Conservation (phyloP, 1,140 invertebrate species). For the Zeugodacus cucurbitae region DNA sequence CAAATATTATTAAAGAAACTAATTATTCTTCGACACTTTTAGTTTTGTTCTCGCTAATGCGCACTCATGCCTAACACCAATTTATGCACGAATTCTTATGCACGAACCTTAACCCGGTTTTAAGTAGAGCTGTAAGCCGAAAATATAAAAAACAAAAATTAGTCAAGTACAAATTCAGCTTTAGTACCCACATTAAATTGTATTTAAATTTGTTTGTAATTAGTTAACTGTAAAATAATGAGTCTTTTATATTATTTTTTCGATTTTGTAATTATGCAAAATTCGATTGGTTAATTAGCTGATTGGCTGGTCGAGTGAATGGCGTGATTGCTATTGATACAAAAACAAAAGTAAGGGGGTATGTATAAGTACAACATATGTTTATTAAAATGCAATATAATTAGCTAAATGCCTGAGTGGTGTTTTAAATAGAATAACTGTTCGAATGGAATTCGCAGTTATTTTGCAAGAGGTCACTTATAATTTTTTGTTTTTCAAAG, state of each 20-base stretch:
- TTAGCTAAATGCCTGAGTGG: neutral
- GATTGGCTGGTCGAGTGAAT: neutral
- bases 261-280: slow-evolving; percentile 1
- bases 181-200: neutral
- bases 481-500: neutral
- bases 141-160: neutral
- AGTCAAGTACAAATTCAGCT: neutral
- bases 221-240: neutral
- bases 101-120: neutral
- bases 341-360: neutral
- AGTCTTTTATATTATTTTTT: too few species aligned
- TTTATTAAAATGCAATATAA: slow-evolving; percentile 7
- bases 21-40: neutral
- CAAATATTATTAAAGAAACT: too few species aligned
- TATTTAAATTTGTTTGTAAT: neutral
- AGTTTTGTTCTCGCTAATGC: neutral
- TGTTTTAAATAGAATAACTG: neutral
- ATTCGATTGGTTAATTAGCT: neutral
- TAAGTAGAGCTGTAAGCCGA: neutral
- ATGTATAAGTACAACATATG: neutral
- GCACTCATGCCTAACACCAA: neutral
- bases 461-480: neutral
- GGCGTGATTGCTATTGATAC: neutral
- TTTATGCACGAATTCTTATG: neutral
- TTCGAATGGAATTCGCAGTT: neutral